phyloP scores from a whole-genome alignment of 1,140 invertebrate species.

The Aphelenchoides besseyi region DNA sequence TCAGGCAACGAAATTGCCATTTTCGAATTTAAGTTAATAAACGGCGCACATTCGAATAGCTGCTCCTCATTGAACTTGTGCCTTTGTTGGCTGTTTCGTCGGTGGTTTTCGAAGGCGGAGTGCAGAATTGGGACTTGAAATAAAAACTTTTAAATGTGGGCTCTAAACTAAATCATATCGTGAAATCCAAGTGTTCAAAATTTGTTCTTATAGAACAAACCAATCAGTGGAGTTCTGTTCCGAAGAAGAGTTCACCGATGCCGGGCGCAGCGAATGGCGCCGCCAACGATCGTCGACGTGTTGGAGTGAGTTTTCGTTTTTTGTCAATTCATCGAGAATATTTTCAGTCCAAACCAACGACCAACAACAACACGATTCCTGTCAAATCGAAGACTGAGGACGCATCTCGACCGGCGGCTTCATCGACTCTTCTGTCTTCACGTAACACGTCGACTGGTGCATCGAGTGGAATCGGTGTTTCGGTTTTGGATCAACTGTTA shows the following conservation, averaged over 20 bases:
- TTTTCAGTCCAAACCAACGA: slow-evolving; percentile 16
- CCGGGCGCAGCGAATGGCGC: neutral
- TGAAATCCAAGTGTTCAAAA: neutral
- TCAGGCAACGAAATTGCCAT: neutral
- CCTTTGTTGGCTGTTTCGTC: too few species aligned
- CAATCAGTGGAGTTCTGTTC: slow-evolving; percentile 7
- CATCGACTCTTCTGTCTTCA: neutral
- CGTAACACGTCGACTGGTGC: neutral
- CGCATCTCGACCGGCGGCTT: too few species aligned
- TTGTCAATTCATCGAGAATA: neutral
- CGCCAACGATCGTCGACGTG: neutral
- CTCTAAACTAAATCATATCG: too few species aligned
- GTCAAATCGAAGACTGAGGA: neutral
- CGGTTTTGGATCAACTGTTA: slow-evolving; percentile 45
- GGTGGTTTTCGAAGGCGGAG: too few species aligned
- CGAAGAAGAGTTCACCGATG: slow-evolving; percentile 3
- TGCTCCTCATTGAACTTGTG: neutral
- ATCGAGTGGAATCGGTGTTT: slow-evolving; percentile 30
- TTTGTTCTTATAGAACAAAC: neutral
- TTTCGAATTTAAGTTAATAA: neutral
- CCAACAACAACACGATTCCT: slow-evolving; percentile 8
- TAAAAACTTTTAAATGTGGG: too few species aligned
- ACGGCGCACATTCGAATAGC: neutral
- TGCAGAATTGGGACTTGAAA: too few species aligned
- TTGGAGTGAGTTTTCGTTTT: slow-evolving; percentile 2